Base-by-base conservation (phyloP, 2,888 invertebrate genomes). In the Nebria brevicollis region DNA sequence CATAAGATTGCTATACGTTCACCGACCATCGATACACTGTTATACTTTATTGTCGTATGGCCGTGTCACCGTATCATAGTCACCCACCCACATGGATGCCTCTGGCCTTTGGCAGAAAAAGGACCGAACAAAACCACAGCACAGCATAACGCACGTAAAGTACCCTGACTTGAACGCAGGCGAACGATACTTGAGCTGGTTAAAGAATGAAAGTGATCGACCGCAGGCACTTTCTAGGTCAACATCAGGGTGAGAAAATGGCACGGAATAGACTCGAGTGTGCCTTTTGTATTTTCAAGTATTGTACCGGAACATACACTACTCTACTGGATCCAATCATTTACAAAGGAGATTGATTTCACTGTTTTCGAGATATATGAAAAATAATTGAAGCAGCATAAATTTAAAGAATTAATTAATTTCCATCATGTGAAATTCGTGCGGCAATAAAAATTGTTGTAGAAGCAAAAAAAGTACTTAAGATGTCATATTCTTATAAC, bases 1-100 rank as follows among this genome's bases (percentile, higher is more conserved):
- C 78, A 78, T 72, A 78, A 54, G 78, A 72, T 77, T 77, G 77
- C 72, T 20, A 72, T 20, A 54, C 54, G 54, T 54, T 26, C 42
- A 42, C 64, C 70, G 70, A 25, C 70, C 70, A 70, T 70, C 70
- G 70, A 70, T 70, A 70, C 70, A 70, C 70, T 70, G 70, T 26
- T 25, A 70, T 70, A 70, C 70, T 70, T 70, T 70, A 70, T 70
- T 26, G 70, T 26, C 70, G 70, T 54, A 8, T 34, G 70, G 15
- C 34, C 70, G 70, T 70, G 70, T 70, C 70, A 70, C 70, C 70
- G 34, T 70, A 70, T 26, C 70, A 70, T 34, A 70, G 20, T 34
- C 70, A 70, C 70, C 70, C 70, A 70, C 70, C 34, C 70, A 54
- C 54, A 54, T 54, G 54, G 54, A 54, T 54, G 54, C 54, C 54